These are phyloP conservation scores for Pammene aurita DNA, from an alignment of 2,888 invertebrate genomes.

Conservation along the genomic window DNA sequence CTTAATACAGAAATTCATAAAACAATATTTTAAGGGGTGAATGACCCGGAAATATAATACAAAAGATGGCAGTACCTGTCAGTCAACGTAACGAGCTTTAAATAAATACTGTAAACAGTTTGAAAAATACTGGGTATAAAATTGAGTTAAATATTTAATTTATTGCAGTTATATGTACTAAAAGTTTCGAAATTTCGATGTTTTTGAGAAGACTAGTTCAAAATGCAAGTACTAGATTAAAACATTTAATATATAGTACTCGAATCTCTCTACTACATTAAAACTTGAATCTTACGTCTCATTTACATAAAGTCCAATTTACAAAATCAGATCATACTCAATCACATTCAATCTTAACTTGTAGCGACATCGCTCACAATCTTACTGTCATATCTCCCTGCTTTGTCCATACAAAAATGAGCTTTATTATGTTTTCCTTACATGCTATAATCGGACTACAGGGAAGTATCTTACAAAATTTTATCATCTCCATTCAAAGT, in stretches of 20 bases:
- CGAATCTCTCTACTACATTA: slow-evolving; percentile 12
- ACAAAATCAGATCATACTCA: slow-evolving; percentile 40
- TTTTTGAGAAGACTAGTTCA: slow-evolving; percentile 31
- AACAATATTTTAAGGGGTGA: slow-evolving; percentile 23
- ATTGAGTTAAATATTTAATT: background rate
- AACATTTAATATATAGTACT: slow-evolving; percentile 13
- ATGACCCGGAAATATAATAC: slow-evolving; percentile 35
- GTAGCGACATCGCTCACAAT: slow-evolving; percentile 18
- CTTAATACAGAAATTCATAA: slow-evolving; percentile 17
- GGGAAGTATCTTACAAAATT: slow-evolving; percentile 32
- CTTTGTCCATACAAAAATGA: slow-evolving; percentile 47
- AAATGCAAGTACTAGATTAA: slow-evolving; percentile 17
- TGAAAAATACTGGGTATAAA: slow-evolving; percentile 30
- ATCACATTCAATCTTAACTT: slow-evolving; percentile 33
- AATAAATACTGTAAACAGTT: slow-evolving; percentile 22
- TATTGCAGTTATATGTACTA: slow-evolving; percentile 38
- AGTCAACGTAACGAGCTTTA: slow-evolving; percentile 30
- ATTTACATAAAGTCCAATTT: slow-evolving; percentile 29
- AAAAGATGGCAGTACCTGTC: slow-evolving; percentile 34
- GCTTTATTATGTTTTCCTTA: slow-evolving; percentile 33
- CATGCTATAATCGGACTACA: slow-evolving; percentile 30
- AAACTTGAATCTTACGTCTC: slow-evolving; percentile 14
- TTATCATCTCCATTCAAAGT: slow-evolving; percentile 10
- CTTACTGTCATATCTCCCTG: slow-evolving; percentile 45
- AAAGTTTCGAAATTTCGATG: slow-evolving; percentile 31